phyloP scores from a whole-genome alignment of 2,797 vertebrate species.

The Myotis myotis region DNA sequence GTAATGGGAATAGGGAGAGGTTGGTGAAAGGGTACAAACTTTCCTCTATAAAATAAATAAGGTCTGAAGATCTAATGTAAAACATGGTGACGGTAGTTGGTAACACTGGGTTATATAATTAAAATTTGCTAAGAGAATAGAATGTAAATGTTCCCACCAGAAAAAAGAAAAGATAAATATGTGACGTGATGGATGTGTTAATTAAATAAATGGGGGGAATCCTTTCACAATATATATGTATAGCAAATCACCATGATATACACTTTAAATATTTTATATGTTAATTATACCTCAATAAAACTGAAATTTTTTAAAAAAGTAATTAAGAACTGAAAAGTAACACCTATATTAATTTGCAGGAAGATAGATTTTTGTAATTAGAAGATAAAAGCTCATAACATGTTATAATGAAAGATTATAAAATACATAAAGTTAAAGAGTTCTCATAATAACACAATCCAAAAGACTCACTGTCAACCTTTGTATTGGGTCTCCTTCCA shows the following conservation, averaged over 20 bases:
- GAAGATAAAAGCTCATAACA: neutral
- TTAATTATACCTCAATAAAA: neutral
- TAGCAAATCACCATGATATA: neutral
- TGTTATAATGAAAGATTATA: neutral
- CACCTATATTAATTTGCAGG: neutral
- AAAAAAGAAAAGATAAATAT: neutral
- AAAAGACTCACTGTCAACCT: neutral
- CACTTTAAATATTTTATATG: neutral
- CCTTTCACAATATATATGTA: neutral
- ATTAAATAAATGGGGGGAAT: neutral
- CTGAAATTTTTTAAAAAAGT: neutral
- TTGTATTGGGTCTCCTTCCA: neutral
- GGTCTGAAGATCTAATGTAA: neutral
- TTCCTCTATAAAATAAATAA: neutral
- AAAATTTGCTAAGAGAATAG: neutral
- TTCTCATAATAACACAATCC: neutral
- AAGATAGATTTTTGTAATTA: slow-evolving; percentile 9
- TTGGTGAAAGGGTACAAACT: neutral
- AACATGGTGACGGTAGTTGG: neutral
- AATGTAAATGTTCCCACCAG: neutral
- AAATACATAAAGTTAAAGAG: neutral
- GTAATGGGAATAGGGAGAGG: neutral
- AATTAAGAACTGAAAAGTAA: slow-evolving; percentile 5
- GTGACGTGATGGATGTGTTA: neutral
- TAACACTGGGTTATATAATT: neutral